Base-by-base conservation (phyloP, 2,113 vertebrate species). In the Collichthys lucidus region DNA sequence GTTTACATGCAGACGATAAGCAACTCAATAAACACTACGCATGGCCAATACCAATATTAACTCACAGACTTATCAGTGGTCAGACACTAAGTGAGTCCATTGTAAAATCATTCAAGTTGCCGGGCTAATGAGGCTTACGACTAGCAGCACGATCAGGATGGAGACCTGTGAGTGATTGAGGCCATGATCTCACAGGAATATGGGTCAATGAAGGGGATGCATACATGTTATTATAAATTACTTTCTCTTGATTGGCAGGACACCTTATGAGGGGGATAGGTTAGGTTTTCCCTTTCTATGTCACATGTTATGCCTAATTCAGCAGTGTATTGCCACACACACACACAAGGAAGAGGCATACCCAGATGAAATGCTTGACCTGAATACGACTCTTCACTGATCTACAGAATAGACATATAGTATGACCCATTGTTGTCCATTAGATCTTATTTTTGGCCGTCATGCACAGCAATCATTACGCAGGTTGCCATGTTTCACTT, bases 401-500 rank as follows among this genome's bases (percentile, higher is more conserved):
- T 65, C 17, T 29, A 20, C 31, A 55, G 2, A 71, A 63, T 24
- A 74, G 31, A 55, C 42, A 49, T 53, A 42, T 29, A 49, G 53
- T 17, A 1, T 12, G 61, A 73, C 29, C 77, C 57, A 78, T 35
- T 70, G 29, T 9, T 59, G 35, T 60, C 50, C 56, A 80, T 86
- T 82, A 76, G 40, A 83, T 47, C 40, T 70, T 26, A 82, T 81
- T 31, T 31, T 52, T 17, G 26, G 31, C 31, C 17, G 24, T 63
- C 47, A 4, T 57, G 22, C 67, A 60, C 68, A 69, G 17, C 50
- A 24, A 52, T 56, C 77, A 83, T 87, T 83, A 19, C 59, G 83
- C n/a, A 67, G 57, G 64, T 77, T 86, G n/a, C 49, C 71, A 52
- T 26, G 47, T 77, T 67, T 78, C 55, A 63, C 59, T 86, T 42